Percentiles rank a stretch among this genome's conserved stretches.
Conservation (phyloP, 2,113 vertebrate species). For the Prietella phreatophila region DNA sequence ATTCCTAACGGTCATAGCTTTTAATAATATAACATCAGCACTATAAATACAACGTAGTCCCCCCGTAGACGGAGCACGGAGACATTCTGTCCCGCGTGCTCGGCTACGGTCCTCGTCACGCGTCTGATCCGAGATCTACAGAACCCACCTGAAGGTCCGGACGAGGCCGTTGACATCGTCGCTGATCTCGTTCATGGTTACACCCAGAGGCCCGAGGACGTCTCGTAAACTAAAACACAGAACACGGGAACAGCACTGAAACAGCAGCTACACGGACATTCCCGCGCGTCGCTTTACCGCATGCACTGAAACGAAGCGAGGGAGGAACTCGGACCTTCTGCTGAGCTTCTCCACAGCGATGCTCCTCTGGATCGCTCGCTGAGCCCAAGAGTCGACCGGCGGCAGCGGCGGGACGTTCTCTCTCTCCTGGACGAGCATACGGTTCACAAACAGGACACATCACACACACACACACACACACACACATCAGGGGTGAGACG, state of each 20-base stretch:
- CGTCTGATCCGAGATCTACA: not conserved
- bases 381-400: slow-evolving; percentile 85
- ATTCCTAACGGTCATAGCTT: too few relatives aligned
- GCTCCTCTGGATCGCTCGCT: slow-evolving; percentile 86
- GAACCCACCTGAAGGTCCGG: slow-evolving; percentile 86
- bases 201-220: slow-evolving; percentile 79
- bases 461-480: not conserved
- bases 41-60: too few relatives aligned
- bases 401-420: slow-evolving; percentile 72
- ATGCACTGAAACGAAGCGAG: not conserved
- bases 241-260: not conserved
- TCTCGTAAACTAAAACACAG: slow-evolving; percentile 75
- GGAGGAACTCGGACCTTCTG: slow-evolving; percentile 75
- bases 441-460: not conserved
- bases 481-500: not conserved
- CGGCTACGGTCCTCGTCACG: not conserved
- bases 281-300: not conserved
- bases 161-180: slow-evolving; percentile 84
- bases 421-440: slow-evolving; percentile 13
- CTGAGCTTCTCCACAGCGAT: slow-evolving; percentile 88
- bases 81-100: too few relatives aligned
- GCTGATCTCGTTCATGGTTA: slow-evolving; percentile 80
- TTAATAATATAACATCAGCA: too few relatives aligned
- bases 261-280: not conserved
- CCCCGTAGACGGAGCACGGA: too few relatives aligned